phyloP scores from a whole-genome alignment of 2,797 vertebrate genomes.

The Basileuterus tristriatus region DNA sequence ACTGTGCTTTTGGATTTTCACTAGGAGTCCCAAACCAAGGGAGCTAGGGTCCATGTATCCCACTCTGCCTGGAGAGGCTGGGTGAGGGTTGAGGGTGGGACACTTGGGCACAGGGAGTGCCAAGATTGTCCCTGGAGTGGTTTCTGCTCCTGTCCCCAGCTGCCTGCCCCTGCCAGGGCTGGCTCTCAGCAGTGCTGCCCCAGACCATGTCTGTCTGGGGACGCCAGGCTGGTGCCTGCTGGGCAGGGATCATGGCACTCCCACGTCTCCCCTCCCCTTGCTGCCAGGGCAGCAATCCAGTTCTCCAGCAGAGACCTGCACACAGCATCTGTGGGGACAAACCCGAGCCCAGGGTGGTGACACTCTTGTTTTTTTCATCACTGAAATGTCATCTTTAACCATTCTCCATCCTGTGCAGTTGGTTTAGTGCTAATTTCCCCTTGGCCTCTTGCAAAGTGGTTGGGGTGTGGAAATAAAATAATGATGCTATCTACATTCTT shows the following conservation, averaged over 20 bases:
- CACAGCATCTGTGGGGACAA: background rate
- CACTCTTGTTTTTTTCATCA: background rate
- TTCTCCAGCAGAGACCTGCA: background rate
- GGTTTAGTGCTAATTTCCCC: background rate
- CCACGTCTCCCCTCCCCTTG: background rate
- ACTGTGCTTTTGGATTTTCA: background rate
- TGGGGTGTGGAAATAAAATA: background rate
- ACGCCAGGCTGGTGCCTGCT: background rate
- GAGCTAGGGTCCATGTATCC: accelerated
- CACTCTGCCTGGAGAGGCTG: background rate
- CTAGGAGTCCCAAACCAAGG: accelerated
- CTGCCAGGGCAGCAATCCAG: background rate
- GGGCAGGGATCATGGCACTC: background rate
- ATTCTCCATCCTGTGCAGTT: background rate
- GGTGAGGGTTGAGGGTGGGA: background rate
- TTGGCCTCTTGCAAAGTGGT: background rate
- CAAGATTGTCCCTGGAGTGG: background rate
- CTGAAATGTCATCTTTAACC: background rate
- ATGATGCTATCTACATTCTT: accelerated
- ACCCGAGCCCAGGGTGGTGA: accelerated
- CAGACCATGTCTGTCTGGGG: accelerated
- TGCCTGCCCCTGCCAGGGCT: background rate
- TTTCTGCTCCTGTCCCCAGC: background rate
- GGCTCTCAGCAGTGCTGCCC: accelerated
- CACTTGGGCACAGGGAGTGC: background rate